phyloP scores from a whole-genome alignment of 2,888 invertebrate species.

The Allygus modestus region DNA sequence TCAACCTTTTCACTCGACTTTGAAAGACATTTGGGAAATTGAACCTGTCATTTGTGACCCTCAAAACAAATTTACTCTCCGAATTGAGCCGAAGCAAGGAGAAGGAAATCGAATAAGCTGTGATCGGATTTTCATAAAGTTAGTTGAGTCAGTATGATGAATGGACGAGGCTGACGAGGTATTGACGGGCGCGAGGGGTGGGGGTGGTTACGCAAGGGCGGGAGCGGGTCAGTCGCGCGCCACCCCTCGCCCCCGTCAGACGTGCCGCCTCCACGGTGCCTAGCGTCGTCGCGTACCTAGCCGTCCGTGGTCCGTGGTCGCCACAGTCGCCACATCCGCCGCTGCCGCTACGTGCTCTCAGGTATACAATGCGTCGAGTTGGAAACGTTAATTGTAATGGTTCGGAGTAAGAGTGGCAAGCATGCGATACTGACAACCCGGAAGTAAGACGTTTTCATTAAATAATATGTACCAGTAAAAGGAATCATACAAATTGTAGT shows the following conservation, averaged over 20 bases:
- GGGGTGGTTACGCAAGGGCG: slow-evolving; percentile 6
- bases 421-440: no score
- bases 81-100: background rate
- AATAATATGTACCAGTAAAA: no score
- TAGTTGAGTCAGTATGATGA: slow-evolving; percentile 32
- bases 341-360: background rate
- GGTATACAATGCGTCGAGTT: background rate
- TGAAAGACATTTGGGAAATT: background rate
- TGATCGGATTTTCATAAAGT: slow-evolving; percentile 48
- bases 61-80: background rate
- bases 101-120: slow-evolving; percentile 29
- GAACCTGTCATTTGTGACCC: background rate
- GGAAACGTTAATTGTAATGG: background rate
- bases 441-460: no score
- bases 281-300: background rate
- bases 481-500: no score
- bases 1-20: no score
- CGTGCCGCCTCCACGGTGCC: slow-evolving; percentile 12
- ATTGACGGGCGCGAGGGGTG: slow-evolving; percentile 26
- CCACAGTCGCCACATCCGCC: background rate
- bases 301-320: background rate
- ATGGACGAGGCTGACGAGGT: slow-evolving; percentile 35
- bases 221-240: slow-evolving; percentile 42
- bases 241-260: background rate
- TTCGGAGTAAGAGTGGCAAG: no score